Conservation (phyloP, 2,797 vertebrate genomes). For the Sebastes oblongus region DNA sequence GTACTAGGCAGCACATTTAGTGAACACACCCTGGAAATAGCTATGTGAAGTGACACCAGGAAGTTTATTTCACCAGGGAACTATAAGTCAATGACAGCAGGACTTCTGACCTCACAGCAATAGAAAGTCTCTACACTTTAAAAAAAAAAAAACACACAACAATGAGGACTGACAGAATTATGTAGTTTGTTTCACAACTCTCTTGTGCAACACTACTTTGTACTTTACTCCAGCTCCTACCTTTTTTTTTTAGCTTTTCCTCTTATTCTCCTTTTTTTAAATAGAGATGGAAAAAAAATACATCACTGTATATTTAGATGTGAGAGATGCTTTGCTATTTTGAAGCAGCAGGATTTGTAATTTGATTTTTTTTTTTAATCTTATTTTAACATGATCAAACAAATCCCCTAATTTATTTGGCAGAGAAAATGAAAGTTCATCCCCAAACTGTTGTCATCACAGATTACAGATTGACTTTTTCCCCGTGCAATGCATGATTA, state of each 20-base stretch:
- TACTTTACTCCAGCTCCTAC: no score
- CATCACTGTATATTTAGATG: not conserved
- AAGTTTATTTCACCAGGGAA: not conserved
- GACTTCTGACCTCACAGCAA: not conserved
- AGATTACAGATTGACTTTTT: not conserved
- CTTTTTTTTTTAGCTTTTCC: not conserved
- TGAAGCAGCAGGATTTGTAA: not conserved
- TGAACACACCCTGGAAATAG: constrained; percentile 15
- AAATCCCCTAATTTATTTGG: not conserved
- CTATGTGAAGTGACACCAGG: constrained; percentile 1
- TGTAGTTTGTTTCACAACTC: not conserved
- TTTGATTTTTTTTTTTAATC: not conserved
- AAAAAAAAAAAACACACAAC: not conserved
- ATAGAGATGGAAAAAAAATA: not conserved
- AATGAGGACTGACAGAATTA: not conserved
- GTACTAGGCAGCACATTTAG: not conserved
- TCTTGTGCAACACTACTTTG: not conserved
- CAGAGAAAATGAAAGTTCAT: not conserved
- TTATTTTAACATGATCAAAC: not conserved
- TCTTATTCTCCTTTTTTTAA: not conserved
- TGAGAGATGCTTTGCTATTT: not conserved
- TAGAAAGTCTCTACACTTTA: not conserved
- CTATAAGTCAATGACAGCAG: not conserved
- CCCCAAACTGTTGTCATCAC: not conserved
- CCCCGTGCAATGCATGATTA: not conserved